Percentiles rank a stretch among this genome's conserved stretches.
phyloP scores from a whole-genome alignment of 2,797 vertebrate species.

The Schizopygopsis pylzovi region DNA sequence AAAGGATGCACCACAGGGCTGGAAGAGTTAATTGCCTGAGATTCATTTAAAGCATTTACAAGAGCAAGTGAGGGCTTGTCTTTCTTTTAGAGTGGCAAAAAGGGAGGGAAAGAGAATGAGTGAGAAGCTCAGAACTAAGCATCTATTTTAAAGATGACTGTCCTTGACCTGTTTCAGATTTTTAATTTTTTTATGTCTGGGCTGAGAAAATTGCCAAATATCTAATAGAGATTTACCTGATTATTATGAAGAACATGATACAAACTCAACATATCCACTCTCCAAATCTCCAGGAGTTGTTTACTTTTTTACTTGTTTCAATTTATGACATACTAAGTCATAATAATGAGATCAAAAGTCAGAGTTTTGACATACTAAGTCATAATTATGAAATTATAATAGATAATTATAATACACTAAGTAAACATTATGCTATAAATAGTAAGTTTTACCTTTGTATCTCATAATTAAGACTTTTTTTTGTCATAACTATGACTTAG shows the following conservation, averaged over 20 bases:
- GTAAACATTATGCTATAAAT: neutral
- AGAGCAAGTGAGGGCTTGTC: neutral
- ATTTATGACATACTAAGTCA: no score
- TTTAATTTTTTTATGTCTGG: neutral
- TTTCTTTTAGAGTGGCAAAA: neutral
- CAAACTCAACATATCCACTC: neutral
- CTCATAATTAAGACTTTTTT: neutral
- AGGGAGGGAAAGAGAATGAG: neutral
- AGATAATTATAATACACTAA: neutral
- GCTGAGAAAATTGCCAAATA: neutral
- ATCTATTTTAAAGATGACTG: slow-evolving; percentile 16
- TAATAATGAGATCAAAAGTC: no score
- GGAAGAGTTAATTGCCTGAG: neutral
- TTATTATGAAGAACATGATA: neutral
- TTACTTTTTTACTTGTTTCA: neutral
- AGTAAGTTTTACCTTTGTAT: neutral
- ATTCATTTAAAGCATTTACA: slow-evolving; percentile 3
- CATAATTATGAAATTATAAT: no score
- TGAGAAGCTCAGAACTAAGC: neutral
- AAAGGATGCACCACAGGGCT: neutral
- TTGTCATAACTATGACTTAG: neutral
- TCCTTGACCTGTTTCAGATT: slow-evolving; percentile 15
- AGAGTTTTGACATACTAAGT: no score
- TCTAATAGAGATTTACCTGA: neutral
- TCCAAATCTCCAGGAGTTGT: neutral